Base-by-base conservation (phyloP, 2,888 invertebrate genomes). In the Eupithecia exiguata region DNA sequence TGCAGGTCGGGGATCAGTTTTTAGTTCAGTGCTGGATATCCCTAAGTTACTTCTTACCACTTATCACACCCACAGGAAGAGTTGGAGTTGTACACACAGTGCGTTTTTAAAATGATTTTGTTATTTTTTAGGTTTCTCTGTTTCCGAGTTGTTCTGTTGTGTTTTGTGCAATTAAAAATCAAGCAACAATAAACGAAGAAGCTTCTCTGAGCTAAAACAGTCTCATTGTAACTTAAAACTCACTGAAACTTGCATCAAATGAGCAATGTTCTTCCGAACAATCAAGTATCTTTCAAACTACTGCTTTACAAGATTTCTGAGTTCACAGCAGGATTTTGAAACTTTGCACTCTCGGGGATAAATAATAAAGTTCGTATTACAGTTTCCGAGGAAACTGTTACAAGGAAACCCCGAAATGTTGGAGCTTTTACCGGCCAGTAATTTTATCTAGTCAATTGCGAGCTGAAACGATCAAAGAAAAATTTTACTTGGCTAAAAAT, bases 301-400 rank as follows among this genome's bases (percentile, higher is more conserved):
- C 75, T 63, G 53, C 53, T 70, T 74, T 66, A 65, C 74, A 63
- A 72, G 75, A 75, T 75, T 75, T 72, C 70, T 25, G 40, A 72
- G 36, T 72, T 74, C 43, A 53, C 68, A 63, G 65, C 14, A 68
- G 68, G 69, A 72, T 75, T 75, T 70, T 66, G 25, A 61, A 70
- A 75, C 72, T 72, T 75, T 62, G 62, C 67, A 69, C 71, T 71
- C 53, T 63, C 69, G 53, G 71, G 75, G 70, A 75, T 72, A 72
- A 72, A 75, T 75, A 75, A 72, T 75, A 69, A 72, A 70, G 74
- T 74, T 69, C 74, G 49, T 62, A 66, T 71, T 69, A 69, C 71
- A 71, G 62, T 69, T 62, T 62, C 1, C 30, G 35, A 16, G 36
- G 65, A 65, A 38, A 35, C 5, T 65, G 35, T 7, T 30, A 25